phyloP scores from a whole-genome alignment of 2,113 vertebrate genomes.

The Menura novaehollandiae region DNA sequence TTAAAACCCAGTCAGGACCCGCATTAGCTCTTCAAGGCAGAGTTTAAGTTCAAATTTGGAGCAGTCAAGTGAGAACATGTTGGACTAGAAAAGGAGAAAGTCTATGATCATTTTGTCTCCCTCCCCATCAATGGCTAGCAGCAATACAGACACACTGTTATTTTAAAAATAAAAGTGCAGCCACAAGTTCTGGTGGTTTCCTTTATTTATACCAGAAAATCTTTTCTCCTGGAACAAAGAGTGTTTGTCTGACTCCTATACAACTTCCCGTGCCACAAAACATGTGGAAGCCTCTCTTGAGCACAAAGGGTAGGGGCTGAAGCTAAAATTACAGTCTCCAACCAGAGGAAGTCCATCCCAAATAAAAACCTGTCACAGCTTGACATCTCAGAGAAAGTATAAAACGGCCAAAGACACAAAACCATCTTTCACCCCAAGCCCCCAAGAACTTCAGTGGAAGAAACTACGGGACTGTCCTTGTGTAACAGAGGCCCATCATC shows the following conservation, averaged over 20 bases:
- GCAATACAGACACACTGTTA: slow-evolving; percentile 22
- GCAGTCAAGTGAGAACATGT: not conserved
- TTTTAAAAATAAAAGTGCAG: slow-evolving; percentile 40
- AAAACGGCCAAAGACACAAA: not conserved
- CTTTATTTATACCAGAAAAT: slow-evolving; percentile 69
- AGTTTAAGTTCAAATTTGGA: slow-evolving; percentile 1
- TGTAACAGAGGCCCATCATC: not conserved
- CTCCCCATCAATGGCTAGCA: not conserved
- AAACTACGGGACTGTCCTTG: not conserved
- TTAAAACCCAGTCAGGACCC: not conserved
- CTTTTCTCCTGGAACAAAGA: slow-evolving; percentile 65
- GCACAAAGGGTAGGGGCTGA: not conserved
- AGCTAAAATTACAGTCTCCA: slow-evolving; percentile 1
- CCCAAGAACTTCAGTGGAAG: not conserved
- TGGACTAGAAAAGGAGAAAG: not conserved
- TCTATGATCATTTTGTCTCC: not conserved
- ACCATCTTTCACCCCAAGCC: not conserved
- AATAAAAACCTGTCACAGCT: not conserved
- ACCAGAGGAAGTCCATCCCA: not conserved
- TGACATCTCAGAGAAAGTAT: not conserved
- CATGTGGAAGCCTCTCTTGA: slow-evolving; percentile 15
- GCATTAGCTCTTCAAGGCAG: slow-evolving; percentile 15
- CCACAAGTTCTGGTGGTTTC: slow-evolving; percentile 42
- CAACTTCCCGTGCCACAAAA: slow-evolving; percentile 41
- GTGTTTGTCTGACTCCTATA: slow-evolving; percentile 65